Evolutionary conservation across 2,888 invertebrate genomes (phyloP).

Genomic region (Ceriagrion tenellum): DNA sequence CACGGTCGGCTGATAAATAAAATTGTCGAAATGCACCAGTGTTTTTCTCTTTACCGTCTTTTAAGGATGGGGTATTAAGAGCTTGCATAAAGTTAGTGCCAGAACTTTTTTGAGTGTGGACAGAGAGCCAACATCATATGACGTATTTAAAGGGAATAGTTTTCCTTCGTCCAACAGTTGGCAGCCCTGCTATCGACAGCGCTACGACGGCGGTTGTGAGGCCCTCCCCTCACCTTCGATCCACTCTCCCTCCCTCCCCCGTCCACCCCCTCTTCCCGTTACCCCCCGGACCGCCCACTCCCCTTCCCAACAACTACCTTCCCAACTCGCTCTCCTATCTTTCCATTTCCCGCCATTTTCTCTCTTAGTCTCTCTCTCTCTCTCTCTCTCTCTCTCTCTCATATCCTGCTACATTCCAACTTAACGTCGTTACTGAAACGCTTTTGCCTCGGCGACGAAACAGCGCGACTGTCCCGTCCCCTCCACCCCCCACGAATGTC

Average conservation of each 20-base stretch:
- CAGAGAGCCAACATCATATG: neutral
- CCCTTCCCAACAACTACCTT: neutral
- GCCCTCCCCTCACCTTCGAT: neutral
- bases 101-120: neutral
- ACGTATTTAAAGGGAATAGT: conserved; percentile 58
- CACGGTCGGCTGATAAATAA: too few relatives aligned
- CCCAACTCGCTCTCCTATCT: neutral
- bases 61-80: too few relatives aligned
- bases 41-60: too few relatives aligned
- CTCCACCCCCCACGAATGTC: neutral
- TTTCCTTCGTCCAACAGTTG: conserved; percentile 2
- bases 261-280: neutral
- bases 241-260: neutral
- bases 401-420: neutral
- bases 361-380: neutral
- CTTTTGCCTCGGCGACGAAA: neutral
- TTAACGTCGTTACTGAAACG: conserved; percentile 21
- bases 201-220: conserved; percentile 40
- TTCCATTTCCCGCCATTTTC: conserved; percentile 22
- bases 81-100: too few relatives aligned
- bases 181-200: conserved; percentile 54
- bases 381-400: neutral
- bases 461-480: neutral
- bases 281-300: neutral
- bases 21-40: too few relatives aligned